Base-by-base conservation (phyloP, 1,140 invertebrate species). In the Rhagoletis zephyria region DNA sequence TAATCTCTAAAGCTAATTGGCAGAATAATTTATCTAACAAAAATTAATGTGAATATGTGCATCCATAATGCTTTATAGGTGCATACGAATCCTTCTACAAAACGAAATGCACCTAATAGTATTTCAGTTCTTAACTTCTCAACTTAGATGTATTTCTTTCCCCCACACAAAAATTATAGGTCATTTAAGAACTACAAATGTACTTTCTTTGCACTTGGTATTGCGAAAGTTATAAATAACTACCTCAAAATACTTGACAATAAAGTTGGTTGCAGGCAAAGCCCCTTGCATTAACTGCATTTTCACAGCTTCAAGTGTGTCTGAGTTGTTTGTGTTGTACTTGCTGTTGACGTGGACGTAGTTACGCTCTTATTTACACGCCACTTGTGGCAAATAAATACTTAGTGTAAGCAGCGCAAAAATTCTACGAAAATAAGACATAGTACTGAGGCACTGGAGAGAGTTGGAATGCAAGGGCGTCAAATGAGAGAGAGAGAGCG, bases 331-430 rank as follows among this genome's bases (percentile, higher is more conserved):
- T 10, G 19, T 40, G 12, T 63, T 63, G 12, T 14, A 4, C 16
- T 63, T 63, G 61, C n/a, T 63, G 7, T 63, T 63, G 61, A 14
- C 61, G 61, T 63, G 61, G 61, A 7, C 40, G 30, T 19, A 67
- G 65, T 74, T 30, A 74, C 67, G 14, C 1, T 74, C 45, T 74
- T 74, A 74, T 74, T 74, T 74, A 74, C 16, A 48, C 67, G 42
- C 40, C 12, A 12, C 14, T 48, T 48, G 42, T 16, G 42, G 10
- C 10, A 30, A 16, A 74, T 14, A 63, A 63, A 63, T 63, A 63
- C n/a, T 63, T 14, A 63, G 61, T n/a, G 12, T 7, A 63, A 16
- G 61, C 30, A 16, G 67, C 4, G 42, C 19, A 45, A 48, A 45
- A 3, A 65, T 65, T 19, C 10, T 9, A 40, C 3, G 12, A 74